Base-by-base conservation (phyloP, 2,888 invertebrate genomes). In the Calliphora vomitoria region DNA sequence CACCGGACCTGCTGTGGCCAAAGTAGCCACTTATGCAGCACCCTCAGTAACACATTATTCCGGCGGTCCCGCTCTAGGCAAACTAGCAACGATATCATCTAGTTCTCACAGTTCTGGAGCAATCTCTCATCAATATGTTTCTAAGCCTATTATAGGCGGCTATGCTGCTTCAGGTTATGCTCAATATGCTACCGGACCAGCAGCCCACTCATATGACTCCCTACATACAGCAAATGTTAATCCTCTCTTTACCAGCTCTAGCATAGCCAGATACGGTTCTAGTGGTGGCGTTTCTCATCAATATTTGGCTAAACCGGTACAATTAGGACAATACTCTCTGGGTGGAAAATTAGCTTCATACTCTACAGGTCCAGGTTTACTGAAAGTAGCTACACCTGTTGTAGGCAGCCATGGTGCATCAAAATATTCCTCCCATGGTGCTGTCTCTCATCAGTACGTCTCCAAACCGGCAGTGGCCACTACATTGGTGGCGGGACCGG, bases 161-260 rank as follows among this genome's bases (percentile, higher is more conserved):
- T 88, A 88, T 86, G 62, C 64, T 8, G 74, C 79, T 31, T 25
- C 80, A 60, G 74, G 86, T n/a, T 88, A 88, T 86, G 58, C 64
- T 13, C 90, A 91, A 83, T 94, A 95, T 20, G 93, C 94, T 58
- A 94, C 94, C 13, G 90, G 88, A 25, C 90, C 91, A 44, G 90
- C 90, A 4, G 85, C 71, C 2, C 44, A 64, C 20, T 35, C 82
- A 47, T 76, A 80, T 44, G 41, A 38, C 13, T 55, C 53, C 0
- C 44, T 79, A n/a, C 60, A 78, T 11, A 71, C 91, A 90, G 88
- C 89, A 89, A 79, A 75, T 18, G 10, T 79, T 25, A 86, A 85
- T 68, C 88, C 89, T 1, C 75, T 89, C 0, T 80, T 88, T 0
- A 60, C 88, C 4, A 86, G 78, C n/a, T 66, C 86, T 13, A 83